These are phyloP conservation scores for Melangyna quadrimaculata DNA, from an alignment of 2,888 invertebrate genomes.

Conservation along the genomic window DNA sequence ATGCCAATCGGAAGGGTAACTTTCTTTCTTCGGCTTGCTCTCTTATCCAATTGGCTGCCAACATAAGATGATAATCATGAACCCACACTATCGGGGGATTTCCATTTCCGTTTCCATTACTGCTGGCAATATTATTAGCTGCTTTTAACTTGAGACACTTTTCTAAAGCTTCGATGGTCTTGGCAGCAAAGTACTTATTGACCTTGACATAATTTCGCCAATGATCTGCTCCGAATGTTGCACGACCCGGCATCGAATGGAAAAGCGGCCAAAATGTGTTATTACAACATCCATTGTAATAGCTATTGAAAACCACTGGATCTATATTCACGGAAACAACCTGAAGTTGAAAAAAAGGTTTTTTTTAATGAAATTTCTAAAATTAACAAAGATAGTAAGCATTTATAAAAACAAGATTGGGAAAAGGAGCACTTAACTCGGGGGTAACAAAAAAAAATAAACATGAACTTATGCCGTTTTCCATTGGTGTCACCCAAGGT, in stretches of 20 bases:
- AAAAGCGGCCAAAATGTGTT: constrained; percentile 96
- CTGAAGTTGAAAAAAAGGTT: constrained; percentile 79
- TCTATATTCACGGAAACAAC: constrained; percentile 91
- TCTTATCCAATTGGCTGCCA: constrained; percentile 94
- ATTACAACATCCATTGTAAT: constrained; percentile 96
- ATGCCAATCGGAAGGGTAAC: constrained; percentile 90
- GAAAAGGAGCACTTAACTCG: too few relatives aligned
- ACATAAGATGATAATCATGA: constrained; percentile 96
- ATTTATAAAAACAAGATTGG: too few relatives aligned
- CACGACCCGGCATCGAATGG: constrained; percentile 95
- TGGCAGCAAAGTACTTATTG: constrained; percentile 91
- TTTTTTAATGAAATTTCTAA: neutral
- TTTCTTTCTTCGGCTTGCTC: constrained; percentile 91
- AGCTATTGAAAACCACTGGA: constrained; percentile 89
- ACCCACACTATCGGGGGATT: constrained; percentile 92
- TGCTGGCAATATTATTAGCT: constrained; percentile 77
- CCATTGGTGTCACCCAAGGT: too few relatives aligned
- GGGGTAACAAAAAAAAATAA: too few relatives aligned
- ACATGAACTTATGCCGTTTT: too few relatives aligned
- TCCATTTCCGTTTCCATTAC: constrained; percentile 77
- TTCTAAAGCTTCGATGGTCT: constrained; percentile 87
- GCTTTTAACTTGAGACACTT: constrained; percentile 81
- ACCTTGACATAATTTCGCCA: constrained; percentile 91
- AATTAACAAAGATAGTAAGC: too few relatives aligned
- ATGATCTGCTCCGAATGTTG: constrained; percentile 90